Base-by-base conservation (phyloP, 2,113 vertebrate species). In the Calidris pygmaea region DNA sequence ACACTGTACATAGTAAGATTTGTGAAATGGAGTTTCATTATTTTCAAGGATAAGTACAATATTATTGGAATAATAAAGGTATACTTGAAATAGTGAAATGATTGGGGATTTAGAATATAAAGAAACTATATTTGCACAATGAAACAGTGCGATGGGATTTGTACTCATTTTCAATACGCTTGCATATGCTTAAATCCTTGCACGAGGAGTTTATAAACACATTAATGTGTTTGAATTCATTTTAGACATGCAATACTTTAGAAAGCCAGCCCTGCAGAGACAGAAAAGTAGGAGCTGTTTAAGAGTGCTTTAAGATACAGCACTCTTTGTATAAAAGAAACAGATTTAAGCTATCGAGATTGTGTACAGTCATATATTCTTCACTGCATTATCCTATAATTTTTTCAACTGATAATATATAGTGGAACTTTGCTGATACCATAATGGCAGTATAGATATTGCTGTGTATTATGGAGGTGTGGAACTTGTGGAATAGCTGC, bases 91-190 rank as follows among this genome's bases (percentile, higher is more conserved):
- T 35, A 85, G 60, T 53, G 56, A 87, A 91, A 73, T 68, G 2
- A 53, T 41, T 88, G 12, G 14, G 32, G 53, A 77, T 76, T 85
- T 84, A 81, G 55, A 78, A 66, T 74, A 60, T 68, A 91, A 91
- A 73, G 74, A 89, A 95, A 75, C 66, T 79, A 39, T 83, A 83
- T 89, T 91, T 95, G 77, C 81, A 76, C 94, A 91, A 45, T 92
- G 89, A 73, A 90, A 67, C 32, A 41, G 63, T 37, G 53, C 12
- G 14, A 26, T 88, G 77, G 37, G 68, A 67, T 84, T 93, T 92
- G 71, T 66, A 68, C 56, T 86, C 5, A 39, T 85, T 96, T 85
- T 94, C 68, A 90, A 39, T 71, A 87, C 6, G 8, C 58, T 41
- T 81, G 35, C 62, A 35, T 70, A 45, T 85, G 27, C 59, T 85